Conservation (phyloP, 2,113 vertebrate species). For the Ptilorrhoa leucosticta region DNA sequence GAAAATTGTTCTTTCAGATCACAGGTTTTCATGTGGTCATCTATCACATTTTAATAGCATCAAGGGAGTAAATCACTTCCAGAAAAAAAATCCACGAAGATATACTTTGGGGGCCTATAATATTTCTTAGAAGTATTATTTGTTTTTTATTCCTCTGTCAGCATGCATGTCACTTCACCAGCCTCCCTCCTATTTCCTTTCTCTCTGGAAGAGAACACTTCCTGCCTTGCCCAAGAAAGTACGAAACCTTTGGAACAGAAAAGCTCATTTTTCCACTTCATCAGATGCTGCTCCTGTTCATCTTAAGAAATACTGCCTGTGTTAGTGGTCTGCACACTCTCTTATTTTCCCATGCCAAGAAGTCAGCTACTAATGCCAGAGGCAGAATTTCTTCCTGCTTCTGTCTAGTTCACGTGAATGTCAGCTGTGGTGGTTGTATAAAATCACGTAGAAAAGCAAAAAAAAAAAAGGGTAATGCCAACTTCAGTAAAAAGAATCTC, state of each 20-base stretch:
- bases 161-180: not conserved
- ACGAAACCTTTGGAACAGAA: slow-evolving; percentile 51
- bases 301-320: slow-evolving; percentile 51
- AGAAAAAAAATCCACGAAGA: not conserved
- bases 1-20: not conserved
- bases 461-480: slow-evolving; percentile 7
- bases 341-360: slow-evolving; percentile 55
- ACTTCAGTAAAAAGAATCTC: slow-evolving; percentile 35
- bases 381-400: slow-evolving; percentile 47
- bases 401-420: slow-evolving; percentile 50
- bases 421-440: slow-evolving; percentile 42
- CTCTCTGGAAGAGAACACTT: slow-evolving; percentile 3
- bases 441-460: slow-evolving; percentile 52
- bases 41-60: not conserved
- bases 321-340: not conserved
- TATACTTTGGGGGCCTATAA: not conserved
- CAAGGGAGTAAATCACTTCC: not conserved
- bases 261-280: slow-evolving; percentile 50
- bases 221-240: slow-evolving; percentile 44
- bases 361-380: slow-evolving; percentile 21
- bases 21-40: not conserved
- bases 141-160: not conserved
- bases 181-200: not conserved
- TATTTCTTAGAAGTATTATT: not conserved
- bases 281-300: slow-evolving; percentile 44